phyloP scores from a whole-genome alignment of 2,888 invertebrate genomes.

The Leucoptera coffeella region DNA sequence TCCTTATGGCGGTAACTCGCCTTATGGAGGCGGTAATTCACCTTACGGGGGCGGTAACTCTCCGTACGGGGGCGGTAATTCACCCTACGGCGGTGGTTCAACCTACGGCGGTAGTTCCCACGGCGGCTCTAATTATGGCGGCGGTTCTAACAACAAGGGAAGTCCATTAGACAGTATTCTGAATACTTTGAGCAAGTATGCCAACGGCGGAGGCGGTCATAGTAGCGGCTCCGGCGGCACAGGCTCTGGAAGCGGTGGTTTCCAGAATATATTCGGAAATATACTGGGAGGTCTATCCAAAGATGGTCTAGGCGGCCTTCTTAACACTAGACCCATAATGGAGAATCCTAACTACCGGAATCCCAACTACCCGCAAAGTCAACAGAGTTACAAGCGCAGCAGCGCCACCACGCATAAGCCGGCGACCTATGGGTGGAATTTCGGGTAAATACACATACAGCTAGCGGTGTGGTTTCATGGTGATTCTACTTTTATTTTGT shows the following conservation, averaged over 20 bases:
- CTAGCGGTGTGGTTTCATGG: constrained; percentile 13
- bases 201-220: constrained; percentile 14
- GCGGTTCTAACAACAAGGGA: constrained; percentile 12
- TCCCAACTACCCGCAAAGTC: constrained; percentile 28
- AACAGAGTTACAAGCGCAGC: constrained; percentile 17
- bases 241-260: constrained; percentile 12
- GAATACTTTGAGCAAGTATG: constrained; percentile 21
- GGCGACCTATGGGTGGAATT: constrained; percentile 35
- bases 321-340: constrained; percentile 39
- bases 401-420: constrained; percentile 27
- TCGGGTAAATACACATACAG: constrained; percentile 43
- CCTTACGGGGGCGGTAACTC: constrained; percentile 7
- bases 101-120: constrained; percentile 9
- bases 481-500: constrained; percentile 5
- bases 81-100: constrained; percentile 12
- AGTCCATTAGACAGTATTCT: constrained; percentile 20
- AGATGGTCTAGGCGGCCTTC: constrained; percentile 18
- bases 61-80: constrained; percentile 8
- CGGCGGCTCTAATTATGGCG: constrained; percentile 8
- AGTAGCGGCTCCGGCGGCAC: constrained; percentile 9
- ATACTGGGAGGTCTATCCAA: constrained; percentile 30
- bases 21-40: constrained; percentile 10
- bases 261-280: constrained; percentile 32
- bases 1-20: constrained; percentile 11
- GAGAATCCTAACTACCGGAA: constrained; percentile 39